phyloP scores from a whole-genome alignment of 2,113 vertebrate genomes.

The Albula glossodonta region DNA sequence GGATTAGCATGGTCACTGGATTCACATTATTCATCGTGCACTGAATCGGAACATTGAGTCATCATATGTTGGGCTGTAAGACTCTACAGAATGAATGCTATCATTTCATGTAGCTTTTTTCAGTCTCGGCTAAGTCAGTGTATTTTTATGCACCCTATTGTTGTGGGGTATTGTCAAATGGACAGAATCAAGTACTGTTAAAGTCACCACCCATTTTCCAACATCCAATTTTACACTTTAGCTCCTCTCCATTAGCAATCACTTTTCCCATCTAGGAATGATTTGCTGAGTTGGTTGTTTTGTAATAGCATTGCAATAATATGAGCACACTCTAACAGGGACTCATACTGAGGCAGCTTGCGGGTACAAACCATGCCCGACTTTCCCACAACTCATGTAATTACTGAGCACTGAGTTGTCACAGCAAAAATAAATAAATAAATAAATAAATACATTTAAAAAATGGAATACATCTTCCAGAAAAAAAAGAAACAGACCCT shows the following conservation, averaged over 20 bases:
- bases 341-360: neutral
- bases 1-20: neutral
- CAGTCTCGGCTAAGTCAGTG: neutral
- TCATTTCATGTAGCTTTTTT: neutral
- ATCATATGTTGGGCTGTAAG: neutral
- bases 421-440: neutral
- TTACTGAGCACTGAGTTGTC: no score
- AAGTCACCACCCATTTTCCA: neutral
- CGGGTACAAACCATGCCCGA: neutral
- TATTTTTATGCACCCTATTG: no score
- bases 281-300: slow-evolving; percentile 27
- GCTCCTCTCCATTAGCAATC: neutral
- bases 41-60: slow-evolving; percentile 2
- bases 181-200: neutral
- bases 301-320: slow-evolving; percentile 27
- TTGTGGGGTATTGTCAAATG: neutral
- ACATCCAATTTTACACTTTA: slow-evolving; percentile 21
- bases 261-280: slow-evolving; percentile 12
- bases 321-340: neutral
- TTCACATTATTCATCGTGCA: slow-evolving; percentile 14
- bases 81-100: no score
- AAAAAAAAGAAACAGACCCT: no score
- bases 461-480: no score
- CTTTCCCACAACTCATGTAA: neutral
- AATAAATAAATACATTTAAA: neutral